Base-by-base conservation (phyloP, 2,113 vertebrate genomes). In the Empidonax traillii region DNA sequence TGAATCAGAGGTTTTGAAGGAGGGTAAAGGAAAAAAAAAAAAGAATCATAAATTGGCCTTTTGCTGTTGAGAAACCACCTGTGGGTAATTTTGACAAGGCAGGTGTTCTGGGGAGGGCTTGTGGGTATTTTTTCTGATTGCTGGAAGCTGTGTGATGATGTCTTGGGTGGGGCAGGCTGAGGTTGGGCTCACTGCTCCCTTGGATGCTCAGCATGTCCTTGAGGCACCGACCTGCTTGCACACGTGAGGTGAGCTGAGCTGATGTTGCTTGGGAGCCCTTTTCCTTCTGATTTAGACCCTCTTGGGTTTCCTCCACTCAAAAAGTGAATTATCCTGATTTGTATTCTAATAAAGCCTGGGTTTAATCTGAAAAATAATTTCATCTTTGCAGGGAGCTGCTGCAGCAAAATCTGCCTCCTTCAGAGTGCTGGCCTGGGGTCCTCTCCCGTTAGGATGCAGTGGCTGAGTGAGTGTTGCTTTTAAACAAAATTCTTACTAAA, bases 161-260 rank as follows among this genome's bases (percentile, higher is more conserved):
- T 9, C 43, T 65, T 19, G 5, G 35, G 28, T 25, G 5, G 1
- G 7, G 27, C 1, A 27, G 27, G 12, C 7, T 14, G 30, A 28
- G 8, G 3, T 0, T 75, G 62, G 14, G 2, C 2, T 3, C 4
- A 7, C 15, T 0, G 2, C 2, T 63, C 1, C 0, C 31, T 14
- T 30, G 35, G 58, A 4, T 56, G 23, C 5, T 33, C 4, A 27
- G 61, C 0, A 2, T 1, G 6, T 24, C 8, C 4, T 28, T 43
- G 30, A 63, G 44, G n/a, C 0, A 0, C 8, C 2, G 8, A 5
- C 23, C 9, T 46, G 51, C 3, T 23, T 37, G 11, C 0, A 0
- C 4, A 24, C 43, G 6, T 6, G 4, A 35, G 69, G 84, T 91
- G 33, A 92, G 80, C 3, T 24, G 28, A 35, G 8, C 2, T 37